A percentile compares a stretch with the other conserved stretches of the same genome.
These are phyloP conservation scores for Corydoras sp. DNA, from an alignment of 2,113 vertebrate species.

Conservation along the genomic window DNA sequence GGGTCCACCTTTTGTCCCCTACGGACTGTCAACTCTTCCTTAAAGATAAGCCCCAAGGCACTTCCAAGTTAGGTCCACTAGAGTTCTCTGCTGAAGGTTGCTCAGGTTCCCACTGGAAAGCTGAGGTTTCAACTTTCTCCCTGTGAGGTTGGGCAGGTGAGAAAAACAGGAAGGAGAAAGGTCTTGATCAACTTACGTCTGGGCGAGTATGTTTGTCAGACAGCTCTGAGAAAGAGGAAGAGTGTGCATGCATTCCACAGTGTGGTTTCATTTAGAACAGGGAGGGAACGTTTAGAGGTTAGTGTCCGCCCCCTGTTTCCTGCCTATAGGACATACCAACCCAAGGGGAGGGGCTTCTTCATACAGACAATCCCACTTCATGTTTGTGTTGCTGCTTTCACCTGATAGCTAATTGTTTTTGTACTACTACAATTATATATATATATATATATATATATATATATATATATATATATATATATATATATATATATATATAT, in stretches of 20 bases:
- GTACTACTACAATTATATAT: neutral
- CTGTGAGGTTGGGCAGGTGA: constrained; percentile 44
- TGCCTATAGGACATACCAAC: constrained; percentile 46
- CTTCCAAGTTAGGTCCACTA: constrained; percentile 9
- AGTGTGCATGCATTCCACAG: constrained; percentile 53
- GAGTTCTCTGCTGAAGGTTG: neutral
- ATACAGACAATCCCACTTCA: constrained; percentile 42
- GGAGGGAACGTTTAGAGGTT: constrained; percentile 50
- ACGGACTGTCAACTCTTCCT: constrained; percentile 24
- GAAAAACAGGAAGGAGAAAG: constrained; percentile 57
- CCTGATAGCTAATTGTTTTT: constrained; percentile 14
- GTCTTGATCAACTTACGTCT: constrained; percentile 36
- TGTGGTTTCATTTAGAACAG: constrained; percentile 62
- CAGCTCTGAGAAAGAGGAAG: constrained; percentile 26
- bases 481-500: no score
- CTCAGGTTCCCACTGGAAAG: neutral
- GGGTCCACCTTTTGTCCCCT: constrained; percentile 18
- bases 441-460: no score
- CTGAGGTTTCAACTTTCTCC: constrained; percentile 12
- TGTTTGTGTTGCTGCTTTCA: constrained; percentile 50
- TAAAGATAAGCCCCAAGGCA: constrained; percentile 25
- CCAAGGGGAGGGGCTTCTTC: constrained; percentile 45
- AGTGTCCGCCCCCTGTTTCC: constrained; percentile 50
- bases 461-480: no score
- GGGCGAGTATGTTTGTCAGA: constrained; percentile 37